A percentile compares a stretch with the other conserved stretches of the same genome.
Evolutionary conservation across 1,140 invertebrate genomes (phyloP).

Genomic region (Dryas iulia): DNA sequence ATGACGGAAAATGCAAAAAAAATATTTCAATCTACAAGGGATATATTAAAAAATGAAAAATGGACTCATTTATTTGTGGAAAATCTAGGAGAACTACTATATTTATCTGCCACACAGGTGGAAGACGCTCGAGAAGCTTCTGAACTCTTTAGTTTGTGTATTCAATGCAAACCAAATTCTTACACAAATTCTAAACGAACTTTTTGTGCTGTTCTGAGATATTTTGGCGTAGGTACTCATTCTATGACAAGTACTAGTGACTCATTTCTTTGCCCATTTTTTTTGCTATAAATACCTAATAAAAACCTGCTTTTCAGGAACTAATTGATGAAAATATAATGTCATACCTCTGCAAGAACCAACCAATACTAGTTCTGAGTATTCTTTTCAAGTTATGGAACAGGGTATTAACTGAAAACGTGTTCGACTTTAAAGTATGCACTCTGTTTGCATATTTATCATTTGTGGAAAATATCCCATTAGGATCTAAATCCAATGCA

Average conservation of each 20-base stretch:
- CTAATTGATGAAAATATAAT: conserved; percentile 57
- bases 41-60: conserved; percentile 52
- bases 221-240: conserved; percentile 65
- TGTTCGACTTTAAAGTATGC: conserved; percentile 53
- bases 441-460: conserved; percentile 56
- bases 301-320: conserved; percentile 51
- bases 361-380: conserved; percentile 61
- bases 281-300: background rate
- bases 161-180: conserved; percentile 34
- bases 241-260: no score
- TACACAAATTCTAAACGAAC: conserved; percentile 53
- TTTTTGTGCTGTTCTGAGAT: conserved; percentile 56
- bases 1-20: conserved; percentile 38
- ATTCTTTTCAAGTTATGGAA: conserved; percentile 63
- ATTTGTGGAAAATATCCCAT: conserved; percentile 55
- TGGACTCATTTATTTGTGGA: conserved; percentile 62
- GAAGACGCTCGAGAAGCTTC: conserved; percentile 43
- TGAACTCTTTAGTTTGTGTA: conserved; percentile 41
- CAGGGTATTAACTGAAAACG: conserved; percentile 48
- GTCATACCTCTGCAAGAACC: conserved; percentile 63
- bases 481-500: conserved; percentile 51
- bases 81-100: conserved; percentile 59
- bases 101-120: conserved; percentile 45
- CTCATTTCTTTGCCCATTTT: no score
- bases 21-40: conserved; percentile 51